Conservation (phyloP, 2,888 invertebrate genomes). For the Anticlea derivata region DNA sequence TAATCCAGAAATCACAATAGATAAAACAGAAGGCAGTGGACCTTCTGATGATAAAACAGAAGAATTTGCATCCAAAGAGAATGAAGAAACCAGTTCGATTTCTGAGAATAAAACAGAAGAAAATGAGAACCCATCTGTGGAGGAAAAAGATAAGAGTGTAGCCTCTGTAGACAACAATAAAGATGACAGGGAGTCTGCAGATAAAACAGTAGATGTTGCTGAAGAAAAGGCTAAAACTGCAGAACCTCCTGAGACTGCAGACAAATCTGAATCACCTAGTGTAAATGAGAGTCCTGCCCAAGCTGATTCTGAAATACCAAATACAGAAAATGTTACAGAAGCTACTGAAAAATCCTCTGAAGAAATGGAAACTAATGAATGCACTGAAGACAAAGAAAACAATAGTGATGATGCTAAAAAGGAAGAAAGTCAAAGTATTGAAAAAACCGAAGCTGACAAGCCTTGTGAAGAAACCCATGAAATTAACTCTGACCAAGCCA, state of each 20-base stretch:
- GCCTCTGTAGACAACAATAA: neutral
- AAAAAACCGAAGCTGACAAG: conserved; percentile 10
- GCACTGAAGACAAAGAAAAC: conserved; percentile 1
- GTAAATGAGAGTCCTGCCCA: conserved; percentile 3
- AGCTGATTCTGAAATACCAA: neutral
- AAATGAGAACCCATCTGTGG: neutral
- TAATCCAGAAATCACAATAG: neutral
- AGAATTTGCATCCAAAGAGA: neutral
- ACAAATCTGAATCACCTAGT: neutral
- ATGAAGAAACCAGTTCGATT: conserved; percentile 33
- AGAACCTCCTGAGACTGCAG: neutral
- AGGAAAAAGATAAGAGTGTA: neutral
- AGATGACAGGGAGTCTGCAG: neutral
- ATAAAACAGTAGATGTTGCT: conserved; percentile 1
- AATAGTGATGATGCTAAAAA: conserved; percentile 2
- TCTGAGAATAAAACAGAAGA: conserved; percentile 26
- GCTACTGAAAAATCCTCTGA: neutral
- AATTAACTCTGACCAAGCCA: conserved; percentile 23
- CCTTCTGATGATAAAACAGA: neutral
- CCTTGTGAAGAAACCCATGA: neutral
- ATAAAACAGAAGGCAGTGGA: neutral
- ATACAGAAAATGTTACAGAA: conserved; percentile 4
- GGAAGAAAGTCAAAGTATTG: conserved; percentile 4
- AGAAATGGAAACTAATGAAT: neutral
- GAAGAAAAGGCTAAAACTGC: conserved; percentile 1